Evolutionary conservation across 2,888 invertebrate species (phyloP).

Genomic region (Melanophora roralis): DNA sequence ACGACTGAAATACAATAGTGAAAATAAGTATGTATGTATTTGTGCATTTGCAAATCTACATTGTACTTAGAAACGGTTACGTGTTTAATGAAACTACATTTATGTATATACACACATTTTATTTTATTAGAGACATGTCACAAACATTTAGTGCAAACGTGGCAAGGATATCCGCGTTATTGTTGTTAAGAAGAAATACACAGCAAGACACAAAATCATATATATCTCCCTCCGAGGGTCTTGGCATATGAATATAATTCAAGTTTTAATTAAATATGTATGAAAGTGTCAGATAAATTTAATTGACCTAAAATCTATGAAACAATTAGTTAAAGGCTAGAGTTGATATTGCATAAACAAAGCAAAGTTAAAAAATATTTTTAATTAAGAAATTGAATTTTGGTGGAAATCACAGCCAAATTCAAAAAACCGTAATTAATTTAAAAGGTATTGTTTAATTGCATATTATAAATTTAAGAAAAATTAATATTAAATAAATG

Average conservation of each 20-base stretch:
- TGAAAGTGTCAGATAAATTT: neutral
- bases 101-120: constrained; percentile 13
- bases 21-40: neutral
- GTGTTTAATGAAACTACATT: neutral
- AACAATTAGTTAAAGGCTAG: neutral
- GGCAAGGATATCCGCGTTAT: constrained; percentile 14
- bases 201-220: neutral
- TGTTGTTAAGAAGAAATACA: constrained; percentile 1
- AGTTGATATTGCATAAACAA: no score
- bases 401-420: no score
- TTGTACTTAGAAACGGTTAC: neutral
- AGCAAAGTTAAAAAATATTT: no score
- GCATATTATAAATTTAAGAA: no score
- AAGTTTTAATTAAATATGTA: neutral
- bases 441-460: no score
- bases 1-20: neutral
- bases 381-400: no score
- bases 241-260: neutral
- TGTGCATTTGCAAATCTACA: no score
- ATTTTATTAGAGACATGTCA: constrained; percentile 34
- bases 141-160: constrained; percentile 35
- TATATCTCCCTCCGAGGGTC: neutral
- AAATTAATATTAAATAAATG: no score
- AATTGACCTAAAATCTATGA: neutral
- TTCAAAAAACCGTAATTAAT: no score